Percentiles rank a stretch among this genome's conserved stretches.
Evolutionary conservation across 2,888 invertebrate genomes (phyloP).

Genomic region (Polyommatus iphigenia): DNA sequence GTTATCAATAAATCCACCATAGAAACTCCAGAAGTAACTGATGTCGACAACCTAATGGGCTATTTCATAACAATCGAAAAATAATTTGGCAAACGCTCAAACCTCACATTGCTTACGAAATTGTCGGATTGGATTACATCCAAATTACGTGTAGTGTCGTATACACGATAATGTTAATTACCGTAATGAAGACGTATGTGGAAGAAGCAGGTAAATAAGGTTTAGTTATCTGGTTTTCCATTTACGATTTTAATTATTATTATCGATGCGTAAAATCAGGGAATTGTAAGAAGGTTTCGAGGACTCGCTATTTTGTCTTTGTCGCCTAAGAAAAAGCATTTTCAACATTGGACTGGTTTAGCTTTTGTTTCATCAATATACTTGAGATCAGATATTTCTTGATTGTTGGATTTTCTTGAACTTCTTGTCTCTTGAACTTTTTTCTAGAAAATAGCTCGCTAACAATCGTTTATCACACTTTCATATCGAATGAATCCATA

Average conservation of each 20-base stretch:
- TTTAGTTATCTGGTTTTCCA: too few relatives aligned
- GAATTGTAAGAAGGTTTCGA: too few relatives aligned
- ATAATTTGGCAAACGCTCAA: constrained; percentile 8
- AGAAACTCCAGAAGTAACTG: neutral
- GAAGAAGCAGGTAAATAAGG: too few relatives aligned
- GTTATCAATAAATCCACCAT: neutral
- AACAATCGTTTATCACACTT: too few relatives aligned
- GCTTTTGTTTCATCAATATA: neutral
- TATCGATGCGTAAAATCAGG: neutral
- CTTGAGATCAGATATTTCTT: neutral
- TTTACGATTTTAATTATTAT: too few relatives aligned
- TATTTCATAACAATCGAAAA: constrained; percentile 24
- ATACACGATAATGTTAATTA: neutral
- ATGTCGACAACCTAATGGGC: neutral
- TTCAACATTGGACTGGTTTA: neutral
- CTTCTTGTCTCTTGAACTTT: neutral
- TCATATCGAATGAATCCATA: neutral
- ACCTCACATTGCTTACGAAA: neutral
- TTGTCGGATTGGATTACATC: constrained; percentile 13
- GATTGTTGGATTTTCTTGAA: neutral
- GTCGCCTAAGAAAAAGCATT: neutral
- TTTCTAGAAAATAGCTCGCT: too few relatives aligned
- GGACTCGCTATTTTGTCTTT: too few relatives aligned
- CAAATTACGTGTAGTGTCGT: constrained; percentile 22
- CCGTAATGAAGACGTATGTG: neutral